These are phyloP conservation scores for Anoncus sp. DNA, from an alignment of 2,888 invertebrate genomes.

Conservation along the genomic window DNA sequence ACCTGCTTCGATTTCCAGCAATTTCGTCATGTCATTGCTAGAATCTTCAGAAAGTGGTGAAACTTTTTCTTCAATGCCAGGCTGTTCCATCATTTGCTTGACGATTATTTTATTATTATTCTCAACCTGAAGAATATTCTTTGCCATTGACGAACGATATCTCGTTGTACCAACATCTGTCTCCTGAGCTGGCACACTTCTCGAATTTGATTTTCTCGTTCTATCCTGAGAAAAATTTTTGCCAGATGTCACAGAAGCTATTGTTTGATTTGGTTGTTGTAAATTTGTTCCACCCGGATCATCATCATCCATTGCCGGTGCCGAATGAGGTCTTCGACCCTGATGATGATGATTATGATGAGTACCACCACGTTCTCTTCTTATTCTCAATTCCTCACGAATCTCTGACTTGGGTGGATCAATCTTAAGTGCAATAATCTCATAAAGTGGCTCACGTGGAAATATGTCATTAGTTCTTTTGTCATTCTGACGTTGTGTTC, in stretches of 20 bases:
- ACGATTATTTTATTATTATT: too few species aligned
- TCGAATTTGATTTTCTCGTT: conserved; percentile 71
- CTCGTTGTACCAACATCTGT: conserved; percentile 63
- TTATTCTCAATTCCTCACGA: conserved; percentile 59
- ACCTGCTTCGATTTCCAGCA: conserved; percentile 19
- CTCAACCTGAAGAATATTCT: too few species aligned
- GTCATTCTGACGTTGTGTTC: too few species aligned
- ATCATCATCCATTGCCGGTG: conserved; percentile 76
- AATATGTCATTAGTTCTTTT: conserved; percentile 57
- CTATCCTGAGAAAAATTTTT: conserved; percentile 44
- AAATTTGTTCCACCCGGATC: conserved; percentile 21
- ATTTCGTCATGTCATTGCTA: too few species aligned
- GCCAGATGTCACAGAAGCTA: too few species aligned
- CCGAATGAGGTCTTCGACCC: conserved; percentile 77
- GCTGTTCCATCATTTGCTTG: too few species aligned
- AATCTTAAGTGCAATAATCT: conserved; percentile 70
- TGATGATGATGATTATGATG: too few species aligned
- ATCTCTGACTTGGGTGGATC: conserved; percentile 58
- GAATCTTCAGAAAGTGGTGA: conserved; percentile 75
- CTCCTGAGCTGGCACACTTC: conserved; percentile 73
- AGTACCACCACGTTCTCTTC: conserved; percentile 56
- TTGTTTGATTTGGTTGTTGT: too few species aligned
- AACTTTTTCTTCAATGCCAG: too few species aligned
- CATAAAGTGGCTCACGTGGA: conserved; percentile 73
- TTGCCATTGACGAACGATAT: conserved; percentile 59